Evolutionary conservation across 2,888 invertebrate genomes (phyloP).

Genomic region (Andricus quercusramuli): DNA sequence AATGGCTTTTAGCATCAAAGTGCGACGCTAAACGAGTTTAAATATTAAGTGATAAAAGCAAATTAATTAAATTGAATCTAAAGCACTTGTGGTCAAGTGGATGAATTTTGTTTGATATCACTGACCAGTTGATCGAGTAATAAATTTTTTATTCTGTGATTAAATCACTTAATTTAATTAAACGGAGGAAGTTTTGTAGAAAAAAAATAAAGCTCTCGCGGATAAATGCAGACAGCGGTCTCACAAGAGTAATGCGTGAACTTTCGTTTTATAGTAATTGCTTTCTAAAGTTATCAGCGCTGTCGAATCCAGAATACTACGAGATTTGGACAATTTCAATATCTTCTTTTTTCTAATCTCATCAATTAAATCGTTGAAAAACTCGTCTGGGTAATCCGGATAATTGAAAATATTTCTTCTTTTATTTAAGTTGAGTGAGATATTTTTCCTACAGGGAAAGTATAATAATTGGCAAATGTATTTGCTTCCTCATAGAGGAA

Average conservation of each 20-base stretch:
- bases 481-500: no score
- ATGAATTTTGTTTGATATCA: neutral
- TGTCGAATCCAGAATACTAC: neutral
- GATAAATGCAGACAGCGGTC: neutral
- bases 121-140: neutral
- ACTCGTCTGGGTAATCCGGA: neutral
- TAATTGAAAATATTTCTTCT: neutral
- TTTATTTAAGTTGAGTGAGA: neutral
- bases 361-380: neutral
- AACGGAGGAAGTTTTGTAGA: neutral
- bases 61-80: neutral
- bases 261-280: constrained; percentile 23
- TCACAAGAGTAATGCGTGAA: neutral
- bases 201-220: neutral
- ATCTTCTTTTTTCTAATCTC: neutral
- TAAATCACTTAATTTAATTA: neutral
- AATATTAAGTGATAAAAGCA: neutral
- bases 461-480: no score
- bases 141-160: neutral
- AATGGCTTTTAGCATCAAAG: neutral
- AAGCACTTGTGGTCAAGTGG: neutral
- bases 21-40: neutral
- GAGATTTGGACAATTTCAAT: neutral
- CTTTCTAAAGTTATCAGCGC: constrained; percentile 4
- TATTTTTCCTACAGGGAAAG: no score